These are phyloP conservation scores for Eumerus sabulonum DNA, from an alignment of 2,888 invertebrate species.

Conservation along the genomic window DNA sequence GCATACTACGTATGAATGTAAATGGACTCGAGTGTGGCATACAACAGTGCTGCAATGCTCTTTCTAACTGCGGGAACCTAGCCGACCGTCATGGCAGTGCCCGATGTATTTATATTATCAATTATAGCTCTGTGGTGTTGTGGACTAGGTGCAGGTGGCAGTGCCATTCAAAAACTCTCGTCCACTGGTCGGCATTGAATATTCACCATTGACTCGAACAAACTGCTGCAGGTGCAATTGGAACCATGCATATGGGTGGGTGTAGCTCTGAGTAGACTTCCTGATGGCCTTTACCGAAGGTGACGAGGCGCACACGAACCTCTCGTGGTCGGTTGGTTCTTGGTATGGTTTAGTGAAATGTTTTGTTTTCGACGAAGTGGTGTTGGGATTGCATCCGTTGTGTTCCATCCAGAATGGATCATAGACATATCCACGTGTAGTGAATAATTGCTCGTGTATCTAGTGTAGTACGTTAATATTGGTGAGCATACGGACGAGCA, in stretches of 20 bases:
- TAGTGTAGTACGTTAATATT: slow-evolving; percentile 48
- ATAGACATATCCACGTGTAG: slow-evolving; percentile 26
- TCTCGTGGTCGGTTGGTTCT: slow-evolving; percentile 47
- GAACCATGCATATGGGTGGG: too few species aligned
- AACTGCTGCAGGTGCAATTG: slow-evolving; percentile 8
- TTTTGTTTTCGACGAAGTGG: neutral
- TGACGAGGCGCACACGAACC: slow-evolving; percentile 56
- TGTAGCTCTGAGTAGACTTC: too few species aligned
- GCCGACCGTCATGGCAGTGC: slow-evolving; percentile 7
- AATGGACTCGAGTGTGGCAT: slow-evolving; percentile 1
- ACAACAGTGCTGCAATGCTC: slow-evolving; percentile 4
- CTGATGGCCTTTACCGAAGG: slow-evolving; percentile 46
- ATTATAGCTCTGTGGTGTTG: slow-evolving; percentile 34
- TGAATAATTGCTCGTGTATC: slow-evolving; percentile 55
- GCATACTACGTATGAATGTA: slow-evolving; percentile 12
- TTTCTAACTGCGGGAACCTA: too few species aligned
- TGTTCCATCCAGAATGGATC: slow-evolving; percentile 46
- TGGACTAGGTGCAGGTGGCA: slow-evolving; percentile 23
- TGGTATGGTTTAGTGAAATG: neutral
- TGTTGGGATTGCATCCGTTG: neutral
- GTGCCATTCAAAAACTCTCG: slow-evolving; percentile 47
- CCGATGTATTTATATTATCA: slow-evolving; percentile 49
- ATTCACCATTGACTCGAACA: slow-evolving; percentile 21
- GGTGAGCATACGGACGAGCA: slow-evolving; percentile 45
- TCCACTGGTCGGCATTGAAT: slow-evolving; percentile 33